Evolutionary conservation across 2,797 vertebrate species (phyloP), one percentile per base, ranked within the genome.

Genomic region (Sebastes paucispinis): DNA sequence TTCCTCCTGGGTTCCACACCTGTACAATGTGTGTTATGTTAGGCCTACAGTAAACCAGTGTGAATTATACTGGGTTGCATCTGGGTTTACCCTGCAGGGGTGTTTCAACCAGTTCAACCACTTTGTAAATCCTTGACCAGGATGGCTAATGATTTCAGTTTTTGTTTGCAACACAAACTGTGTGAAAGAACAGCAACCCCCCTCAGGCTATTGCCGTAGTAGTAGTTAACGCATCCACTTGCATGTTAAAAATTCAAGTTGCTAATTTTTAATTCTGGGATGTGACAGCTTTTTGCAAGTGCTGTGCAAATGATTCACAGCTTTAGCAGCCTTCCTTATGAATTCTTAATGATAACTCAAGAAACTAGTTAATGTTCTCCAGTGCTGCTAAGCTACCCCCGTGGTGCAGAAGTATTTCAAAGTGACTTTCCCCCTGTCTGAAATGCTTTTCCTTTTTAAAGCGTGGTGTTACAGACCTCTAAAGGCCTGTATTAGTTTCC

Each of bases 341-440:
- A 55, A 76, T 73, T 66, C 47, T 16, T 54, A 39, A 74, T 74
- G 74, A 65, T 14, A 64, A 64, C 58, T 76, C 10, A 20, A 59
- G 69, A 32, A 68, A 89, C 54, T 70, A 78, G 87, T 90, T 80
- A 80, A 85, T 86, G 71, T 83, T 85, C 80, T 81, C 73, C 65
- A 31, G 63, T 31, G 32, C 32, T 14, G 11, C 27, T n/a, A 64
- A 76, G 43, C 43, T 12, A 2, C 34, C 14, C 12, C 12, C 20
- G 7, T 73, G 52, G 27, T 29, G 5, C 22, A 36, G 31, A 63
- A 47, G 73, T 65, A 13, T 62, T 77, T 54, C 52, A 76, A 59
- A 73, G 65, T 64, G 72, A 77, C 75, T 74, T 63, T 74, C 13
- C 27, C 29, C 29, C 14, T 8, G 70, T 70, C 20, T 83, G 24